phyloP scores from a whole-genome alignment of 2,797 vertebrate species.

The Sebastes hubbsi region DNA sequence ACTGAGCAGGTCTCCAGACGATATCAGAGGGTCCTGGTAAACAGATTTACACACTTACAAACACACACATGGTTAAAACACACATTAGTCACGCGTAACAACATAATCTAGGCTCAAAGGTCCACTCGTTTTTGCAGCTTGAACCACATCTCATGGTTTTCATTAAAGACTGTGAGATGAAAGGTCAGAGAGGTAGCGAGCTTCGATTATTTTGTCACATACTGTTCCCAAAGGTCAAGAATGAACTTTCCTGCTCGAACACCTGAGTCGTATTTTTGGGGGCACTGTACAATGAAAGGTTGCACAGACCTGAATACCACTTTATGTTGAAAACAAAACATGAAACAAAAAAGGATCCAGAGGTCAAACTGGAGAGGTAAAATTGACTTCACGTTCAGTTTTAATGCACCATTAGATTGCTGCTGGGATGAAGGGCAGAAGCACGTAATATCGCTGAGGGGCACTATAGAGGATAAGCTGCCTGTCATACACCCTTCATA shows the following conservation, averaged over 20 bases:
- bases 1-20: constrained; percentile 2
- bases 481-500: constrained; percentile 24
- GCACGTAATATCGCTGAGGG: neutral
- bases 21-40: neutral
- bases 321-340: neutral
- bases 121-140: neutral
- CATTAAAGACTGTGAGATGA: neutral
- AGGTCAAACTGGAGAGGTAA: neutral
- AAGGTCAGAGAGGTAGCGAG: neutral
- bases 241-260: neutral
- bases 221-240: neutral
- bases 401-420: neutral
- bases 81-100: neutral
- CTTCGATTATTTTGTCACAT: neutral
- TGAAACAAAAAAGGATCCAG: neutral
- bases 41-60: neutral
- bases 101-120: neutral
- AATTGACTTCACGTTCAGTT: neutral
- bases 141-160: neutral
- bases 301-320: neutral
- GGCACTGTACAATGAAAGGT: neutral
- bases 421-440: constrained; percentile 10
- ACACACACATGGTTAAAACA: neutral
- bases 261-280: neutral
- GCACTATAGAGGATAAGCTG: constrained; percentile 7